Evolutionary conservation across 2,797 vertebrate species (phyloP), one percentile per base, ranked within the genome.

Genomic region (Tolypeutes matacus): DNA sequence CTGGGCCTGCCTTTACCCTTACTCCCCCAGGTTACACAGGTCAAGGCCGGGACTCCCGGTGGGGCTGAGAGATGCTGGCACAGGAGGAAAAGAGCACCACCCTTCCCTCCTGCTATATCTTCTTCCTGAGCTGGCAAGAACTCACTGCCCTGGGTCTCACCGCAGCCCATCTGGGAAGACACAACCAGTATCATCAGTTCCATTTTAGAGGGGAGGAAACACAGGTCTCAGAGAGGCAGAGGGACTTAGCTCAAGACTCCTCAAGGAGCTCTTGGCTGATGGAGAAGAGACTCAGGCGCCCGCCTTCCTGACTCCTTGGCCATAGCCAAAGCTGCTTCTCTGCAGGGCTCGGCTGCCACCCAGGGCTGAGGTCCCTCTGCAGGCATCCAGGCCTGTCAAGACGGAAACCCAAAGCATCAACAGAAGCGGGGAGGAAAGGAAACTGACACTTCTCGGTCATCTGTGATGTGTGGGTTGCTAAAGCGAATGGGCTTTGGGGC

Each of bases 291-390:
- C 18, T 53, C 12, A 10, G 70, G n/a, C 15, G 7, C 23, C n/a
- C 29, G 4, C 49, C 18, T 49, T 42, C 25, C 58, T 36, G 42
- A 65, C 49, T 15, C 56, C 29, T 17, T n/a, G 39, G 0, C 20
- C 21, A 4, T 31, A 39, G 15, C 15, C 0, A 4, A 0, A 34
- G 25, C 20, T 76, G 53, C n/a, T 53, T 58, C 64, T 67, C 15
- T 4, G 17, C 9, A n/a, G 29, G 62, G 5, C 10, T 80, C 34
- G 27, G 29, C 36, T 17, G 23, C n/a, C 27, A 17, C 2, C 11
- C 12, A 42, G 53, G 39, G 7, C 76, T 81, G 84, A 36, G 23
- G 4, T 80, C 42, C 0, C 0, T 3, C 53, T n/a, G 12, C 46
- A 11, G 46, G 84, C 36, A 21, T 31, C 0, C 0, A 6, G 46